These are phyloP conservation scores for Dicranocentrus wangi DNA, from an alignment of 2,888 invertebrate species.

Conservation along the genomic window DNA sequence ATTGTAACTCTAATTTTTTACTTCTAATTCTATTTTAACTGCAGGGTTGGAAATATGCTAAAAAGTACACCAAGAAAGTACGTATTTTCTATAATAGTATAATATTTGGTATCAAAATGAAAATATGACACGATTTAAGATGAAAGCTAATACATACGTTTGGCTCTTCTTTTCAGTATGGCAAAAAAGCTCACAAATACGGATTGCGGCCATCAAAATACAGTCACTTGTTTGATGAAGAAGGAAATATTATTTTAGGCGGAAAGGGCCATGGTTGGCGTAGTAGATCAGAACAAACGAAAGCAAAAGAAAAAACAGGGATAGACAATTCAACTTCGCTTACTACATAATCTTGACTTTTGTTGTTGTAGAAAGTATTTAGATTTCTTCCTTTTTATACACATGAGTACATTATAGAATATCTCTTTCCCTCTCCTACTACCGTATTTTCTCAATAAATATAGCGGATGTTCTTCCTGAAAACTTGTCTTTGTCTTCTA, in stretches of 20 bases:
- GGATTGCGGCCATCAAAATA: slow-evolving; percentile 40
- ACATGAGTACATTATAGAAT: not conserved
- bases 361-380: not conserved
- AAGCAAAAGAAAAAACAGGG: not conserved
- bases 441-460: slow-evolving; percentile 59
- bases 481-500: not conserved
- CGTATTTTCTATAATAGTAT: not conserved
- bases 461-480: slow-evolving; percentile 43
- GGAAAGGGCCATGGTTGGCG: slow-evolving; percentile 5
- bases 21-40: not conserved
- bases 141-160: not conserved
- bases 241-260: slow-evolving; percentile 38
- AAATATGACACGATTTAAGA: not conserved
- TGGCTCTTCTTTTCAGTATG: slow-evolving; percentile 31
- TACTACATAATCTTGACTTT: not conserved
- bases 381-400: too few relatives aligned
- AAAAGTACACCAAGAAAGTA: slow-evolving; percentile 46
- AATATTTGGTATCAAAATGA: not conserved
- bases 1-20: not conserved
- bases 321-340: not conserved
- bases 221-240: slow-evolving; percentile 37
- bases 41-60: slow-evolving; percentile 44
- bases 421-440: not conserved
- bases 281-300: not conserved
- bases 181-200: slow-evolving; percentile 49